phyloP scores from a whole-genome alignment of 2,113 vertebrate genomes.

The Xenopus laevis region DNA sequence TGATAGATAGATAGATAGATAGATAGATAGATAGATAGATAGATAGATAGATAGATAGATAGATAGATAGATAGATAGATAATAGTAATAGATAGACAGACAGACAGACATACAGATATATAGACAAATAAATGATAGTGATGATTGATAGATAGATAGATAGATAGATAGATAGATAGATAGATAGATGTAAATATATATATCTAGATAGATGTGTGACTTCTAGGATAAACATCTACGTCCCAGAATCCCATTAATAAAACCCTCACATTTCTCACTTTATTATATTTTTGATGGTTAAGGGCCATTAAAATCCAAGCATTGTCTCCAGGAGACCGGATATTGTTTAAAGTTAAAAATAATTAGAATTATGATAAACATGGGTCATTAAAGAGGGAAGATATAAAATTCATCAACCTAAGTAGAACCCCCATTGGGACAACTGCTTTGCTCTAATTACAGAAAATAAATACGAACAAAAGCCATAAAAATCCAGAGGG shows the following conservation, averaged over 20 bases:
- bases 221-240: constrained; percentile 8
- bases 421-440: constrained; percentile 73
- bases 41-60: constrained; percentile 6
- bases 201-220: not conserved
- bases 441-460: constrained; percentile 71
- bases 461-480: constrained; percentile 64
- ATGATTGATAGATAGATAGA: constrained; percentile 32
- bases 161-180: constrained; percentile 19
- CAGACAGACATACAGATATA: constrained; percentile 10
- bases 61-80: not conserved
- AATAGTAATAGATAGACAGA: not conserved
- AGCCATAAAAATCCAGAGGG: constrained; percentile 59
- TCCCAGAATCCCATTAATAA: constrained; percentile 3
- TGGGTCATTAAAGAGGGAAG: constrained; percentile 69
- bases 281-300: constrained; percentile 37
- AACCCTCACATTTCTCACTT: constrained; percentile 11
- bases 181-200: not conserved
- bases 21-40: not conserved
- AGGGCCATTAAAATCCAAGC: constrained; percentile 24
- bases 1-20: too few relatives aligned
- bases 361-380: constrained; percentile 78
- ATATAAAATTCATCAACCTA: constrained; percentile 75
- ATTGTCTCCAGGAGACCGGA: constrained; percentile 57
- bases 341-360: constrained; percentile 71
- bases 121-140: too few relatives aligned